Evolutionary conservation across 1,140 invertebrate genomes (phyloP).

Genomic region (Lerema accius): DNA sequence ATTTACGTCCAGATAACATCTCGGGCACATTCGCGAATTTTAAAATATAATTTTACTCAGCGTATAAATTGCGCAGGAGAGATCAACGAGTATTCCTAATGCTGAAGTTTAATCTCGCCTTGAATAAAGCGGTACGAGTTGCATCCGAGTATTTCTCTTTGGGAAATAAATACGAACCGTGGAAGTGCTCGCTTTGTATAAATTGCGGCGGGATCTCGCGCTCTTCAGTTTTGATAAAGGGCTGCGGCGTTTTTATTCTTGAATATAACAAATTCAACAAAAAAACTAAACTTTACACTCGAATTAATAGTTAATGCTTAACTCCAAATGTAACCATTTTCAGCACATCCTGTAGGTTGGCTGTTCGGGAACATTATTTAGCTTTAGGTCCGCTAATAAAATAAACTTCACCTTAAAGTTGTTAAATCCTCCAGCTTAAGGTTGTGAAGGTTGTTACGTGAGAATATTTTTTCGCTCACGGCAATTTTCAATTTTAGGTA

Average conservation of each 20-base stretch:
- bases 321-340: too few species aligned
- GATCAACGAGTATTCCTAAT: conserved; percentile 37
- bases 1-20: not conserved
- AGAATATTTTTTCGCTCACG: too few species aligned
- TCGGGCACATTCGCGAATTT: not conserved
- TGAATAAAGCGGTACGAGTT: conserved; percentile 46
- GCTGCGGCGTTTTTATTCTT: not conserved
- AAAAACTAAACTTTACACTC: too few species aligned
- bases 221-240: conserved; percentile 47
- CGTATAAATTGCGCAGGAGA: conserved; percentile 22
- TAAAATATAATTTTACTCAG: conserved; percentile 7
- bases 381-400: too few species aligned
- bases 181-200: conserved; percentile 55
- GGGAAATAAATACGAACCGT: conserved; percentile 55
- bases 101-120: conserved; percentile 50
- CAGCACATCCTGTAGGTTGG: too few species aligned
- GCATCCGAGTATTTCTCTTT: conserved; percentile 46
- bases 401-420: too few species aligned
- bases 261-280: too few species aligned
- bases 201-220: conserved; percentile 51
- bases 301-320: too few species aligned
- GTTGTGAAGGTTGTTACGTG: too few species aligned
- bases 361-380: too few species aligned
- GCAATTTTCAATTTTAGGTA: too few species aligned
- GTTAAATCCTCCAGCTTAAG: too few species aligned